Evolutionary conservation across 2,113 vertebrate species (phyloP), one percentile per base, ranked within the genome.

Genomic region (Gambusia affinis): DNA sequence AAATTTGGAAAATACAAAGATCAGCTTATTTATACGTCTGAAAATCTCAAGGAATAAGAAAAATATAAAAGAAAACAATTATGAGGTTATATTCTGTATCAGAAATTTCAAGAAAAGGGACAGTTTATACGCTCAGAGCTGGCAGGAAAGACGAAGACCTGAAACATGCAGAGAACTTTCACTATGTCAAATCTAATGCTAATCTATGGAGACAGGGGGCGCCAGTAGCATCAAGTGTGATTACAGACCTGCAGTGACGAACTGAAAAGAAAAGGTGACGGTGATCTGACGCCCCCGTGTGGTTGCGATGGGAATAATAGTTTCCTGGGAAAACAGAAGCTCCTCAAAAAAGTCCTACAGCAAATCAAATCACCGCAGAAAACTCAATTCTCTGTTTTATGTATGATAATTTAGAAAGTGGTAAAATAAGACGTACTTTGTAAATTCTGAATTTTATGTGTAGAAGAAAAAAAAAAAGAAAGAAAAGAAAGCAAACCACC

Each of bases 1-100:
- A 93, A 94, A 94, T 94, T 94, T 95, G 93, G 92, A 95, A 94
- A 95, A 94, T 95, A 95, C 94, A 95, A 95, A 95, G 91, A 94
- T 94, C 93, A 90, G 92, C 88, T 94, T 91, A 93, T 93, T 94
- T 93, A 92, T 92, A 94, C 72, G 91, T 93, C 87, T 91, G 89
- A 93, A 94, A 93, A 94, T 91, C 84, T 91, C 39, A 73, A 92
- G 88, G 82, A 90, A 89, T 93, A 93, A 89, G 86, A 92, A 92
- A 94, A 94, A 94, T 93, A 93, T 91, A 93, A 93, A 92, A 93
- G 79, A 91, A 93, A 93, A 91, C 84, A 91, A 92, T 88, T 85
- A 92, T 92, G 88, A 93, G 83, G 87, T 93, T 94, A 94, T 93
- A 92, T 79, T 84, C 88, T 91, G 89, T 88, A 91, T 91, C 89